Evolutionary conservation across 2,888 invertebrate genomes (phyloP), one percentile per base, ranked within the genome.

Genomic region (Drosophila putrida): DNA sequence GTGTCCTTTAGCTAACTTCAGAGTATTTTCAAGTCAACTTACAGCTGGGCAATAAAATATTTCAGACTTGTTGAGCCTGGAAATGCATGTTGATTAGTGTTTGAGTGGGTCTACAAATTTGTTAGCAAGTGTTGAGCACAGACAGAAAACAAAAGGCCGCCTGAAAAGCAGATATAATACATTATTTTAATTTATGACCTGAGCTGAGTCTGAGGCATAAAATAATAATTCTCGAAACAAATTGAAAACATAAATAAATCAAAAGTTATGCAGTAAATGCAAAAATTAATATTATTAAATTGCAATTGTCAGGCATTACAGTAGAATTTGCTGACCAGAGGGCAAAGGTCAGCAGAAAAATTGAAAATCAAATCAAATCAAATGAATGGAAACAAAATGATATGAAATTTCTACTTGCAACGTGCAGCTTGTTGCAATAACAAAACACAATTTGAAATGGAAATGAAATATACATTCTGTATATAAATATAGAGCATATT

Each of bases 211-310:
- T 54, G 41, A 10, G 55, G 27, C 35, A 68, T 53, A 31, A 49
- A 66, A 67, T 74, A 70, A 62, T 70, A 57, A 67, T 62, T 70
- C 55, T 20, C 44, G 35, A 61, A 75, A 63, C 50, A 65, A 72
- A 68, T 78, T 71, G 54, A 67, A 60, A 9, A 59, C 74, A 71
- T 79, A 80, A 74, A 77, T 80, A 64, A 63, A 55, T 62, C 58
- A 39, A 39, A 49, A 59, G 41, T 58, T 71, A 39, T 80, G 76
- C 78, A 58, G 36, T 38, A 69, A 73, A 47, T 75, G 68, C 76
- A 67, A 70, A 83, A 83, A 79, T 86, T 77, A 83, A 83, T 83
- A 73, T 71, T 63, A 80, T 86, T 78, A 63, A 66, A 81, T 61
- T 71, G 9, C 10, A 41, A 46, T 47, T 44, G 50, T 39, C 50